Base-by-base conservation (phyloP, 2,888 invertebrate species). In the Hybos culiciformis region DNA sequence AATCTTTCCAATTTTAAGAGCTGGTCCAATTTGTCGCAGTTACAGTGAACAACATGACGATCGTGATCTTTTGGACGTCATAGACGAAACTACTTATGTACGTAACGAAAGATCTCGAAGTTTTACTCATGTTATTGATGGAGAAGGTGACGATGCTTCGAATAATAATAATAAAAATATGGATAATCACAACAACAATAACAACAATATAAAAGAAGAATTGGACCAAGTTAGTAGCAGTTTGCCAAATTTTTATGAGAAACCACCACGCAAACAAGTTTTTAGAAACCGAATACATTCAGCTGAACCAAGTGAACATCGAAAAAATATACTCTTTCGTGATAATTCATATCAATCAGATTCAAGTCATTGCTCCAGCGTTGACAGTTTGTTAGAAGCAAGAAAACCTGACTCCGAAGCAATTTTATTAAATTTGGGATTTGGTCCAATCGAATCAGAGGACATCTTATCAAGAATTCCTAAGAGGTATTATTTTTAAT, bases 361-460 rank as follows among this genome's bases (percentile, higher is more conserved):
- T 46, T 66, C 75, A 42, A 79, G 79, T 54, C 74, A 73, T 46
- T 84, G 84, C 56, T 86, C 86, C 41, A 74, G 80, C 56, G 82
- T 88, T 26, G 80, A 88, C 59, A 85, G 84, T 60, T 73, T 91
- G 39, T 67, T 92, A 53, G 86, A 88, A 53, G 75, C 84, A 15
- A 72, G 92, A 31, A 81, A 79, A 57, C 83, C 86, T 18, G 90
- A 93, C 68, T 91, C 92, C 0, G 91, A 92, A 61, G 84, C 86
- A 42, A 80, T 93, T 43, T 71, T 93, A 21, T 67, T 86, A 40
- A 84, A 81, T 50, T 69, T 86, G 42, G 87, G 87, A 11, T 86
- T 86, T 62, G 85, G 85, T 0, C 83, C 82, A 8, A 71, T 76
- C 44, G 73, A 73, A 51, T 75, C 77, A 46, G 75, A 77, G 41